A percentile compares a stretch with the other conserved stretches of the same genome.
Evolutionary conservation across 2,113 vertebrate species (phyloP).

Genomic region (Notothenia rossii): DNA sequence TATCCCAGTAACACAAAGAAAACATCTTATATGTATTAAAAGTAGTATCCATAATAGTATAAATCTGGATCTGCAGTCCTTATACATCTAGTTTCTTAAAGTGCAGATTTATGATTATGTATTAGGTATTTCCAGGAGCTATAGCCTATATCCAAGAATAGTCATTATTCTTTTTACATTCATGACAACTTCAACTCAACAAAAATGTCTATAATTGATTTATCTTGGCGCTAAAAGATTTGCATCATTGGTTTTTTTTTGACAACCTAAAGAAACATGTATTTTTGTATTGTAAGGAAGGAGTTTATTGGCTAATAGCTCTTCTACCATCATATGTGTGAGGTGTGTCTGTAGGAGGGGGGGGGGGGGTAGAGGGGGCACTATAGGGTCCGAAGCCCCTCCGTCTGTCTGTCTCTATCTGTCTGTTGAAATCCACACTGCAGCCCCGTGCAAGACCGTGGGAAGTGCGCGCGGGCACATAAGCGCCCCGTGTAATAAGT

Average conservation of each 20-base stretch:
- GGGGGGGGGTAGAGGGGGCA: neutral
- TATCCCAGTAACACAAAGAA: neutral
- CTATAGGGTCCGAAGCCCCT: constrained; percentile 18
- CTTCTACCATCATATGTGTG: neutral
- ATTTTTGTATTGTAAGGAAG: neutral
- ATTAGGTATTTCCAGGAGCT: neutral
- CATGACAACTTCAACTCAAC: neutral
- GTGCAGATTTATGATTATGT: neutral
- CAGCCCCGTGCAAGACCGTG: constrained; percentile 60
- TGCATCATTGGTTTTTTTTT: neutral
- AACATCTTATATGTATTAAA: too few relatives aligned
- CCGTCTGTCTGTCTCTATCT: constrained; percentile 32
- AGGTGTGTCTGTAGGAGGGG: neutral
- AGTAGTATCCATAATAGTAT: too few relatives aligned
- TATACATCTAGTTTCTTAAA: neutral
- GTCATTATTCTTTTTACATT: neutral
- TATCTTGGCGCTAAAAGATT: neutral
- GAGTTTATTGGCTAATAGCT: too few relatives aligned
- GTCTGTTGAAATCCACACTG: constrained; percentile 55
- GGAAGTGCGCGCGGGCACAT: constrained; percentile 76
- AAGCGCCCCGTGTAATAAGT: constrained; percentile 81
- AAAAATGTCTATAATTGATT: neutral
- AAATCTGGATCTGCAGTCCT: neutral
- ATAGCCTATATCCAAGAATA: neutral
- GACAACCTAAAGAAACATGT: neutral